Evolutionary conservation across 2,113 vertebrate species (phyloP).

Genomic region (Pangasianodon hypophthalmus): DNA sequence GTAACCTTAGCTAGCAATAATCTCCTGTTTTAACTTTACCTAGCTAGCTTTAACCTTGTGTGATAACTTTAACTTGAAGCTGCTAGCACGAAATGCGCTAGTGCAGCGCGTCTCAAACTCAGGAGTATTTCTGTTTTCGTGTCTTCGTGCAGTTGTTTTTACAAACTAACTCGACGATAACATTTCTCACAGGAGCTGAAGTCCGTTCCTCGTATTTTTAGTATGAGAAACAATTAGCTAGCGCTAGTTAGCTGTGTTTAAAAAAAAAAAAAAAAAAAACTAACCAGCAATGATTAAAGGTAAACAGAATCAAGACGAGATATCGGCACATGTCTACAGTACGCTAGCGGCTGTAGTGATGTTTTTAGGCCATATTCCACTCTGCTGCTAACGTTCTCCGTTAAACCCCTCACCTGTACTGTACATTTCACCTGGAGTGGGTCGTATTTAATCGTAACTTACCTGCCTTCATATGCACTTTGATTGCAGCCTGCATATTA

Average conservation of each 20-base stretch:
- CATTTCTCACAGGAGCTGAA: neutral
- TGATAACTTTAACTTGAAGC: neutral
- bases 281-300: neutral
- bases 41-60: neutral
- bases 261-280: neutral
- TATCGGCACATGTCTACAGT: slow-evolving; percentile 23
- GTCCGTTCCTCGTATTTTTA: neutral
- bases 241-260: neutral
- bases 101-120: neutral
- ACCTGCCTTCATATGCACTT: slow-evolving; percentile 41
- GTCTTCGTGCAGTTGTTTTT: neutral
- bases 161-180: neutral
- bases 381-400: slow-evolving; percentile 14
- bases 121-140: neutral
- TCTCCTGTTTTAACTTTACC: neutral
- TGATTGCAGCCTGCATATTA: slow-evolving; percentile 53
- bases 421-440: neutral
- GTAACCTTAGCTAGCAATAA: neutral
- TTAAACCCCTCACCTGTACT: slow-evolving; percentile 11
- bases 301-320: neutral
- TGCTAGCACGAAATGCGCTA: slow-evolving; percentile 5
- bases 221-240: neutral
- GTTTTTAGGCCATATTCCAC: slow-evolving; percentile 9
- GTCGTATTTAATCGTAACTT: neutral
- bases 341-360: neutral